Percentiles rank a stretch among this genome's conserved stretches.
Conservation (phyloP, 1,140 invertebrate species). For the Phthorimaea operculella region DNA sequence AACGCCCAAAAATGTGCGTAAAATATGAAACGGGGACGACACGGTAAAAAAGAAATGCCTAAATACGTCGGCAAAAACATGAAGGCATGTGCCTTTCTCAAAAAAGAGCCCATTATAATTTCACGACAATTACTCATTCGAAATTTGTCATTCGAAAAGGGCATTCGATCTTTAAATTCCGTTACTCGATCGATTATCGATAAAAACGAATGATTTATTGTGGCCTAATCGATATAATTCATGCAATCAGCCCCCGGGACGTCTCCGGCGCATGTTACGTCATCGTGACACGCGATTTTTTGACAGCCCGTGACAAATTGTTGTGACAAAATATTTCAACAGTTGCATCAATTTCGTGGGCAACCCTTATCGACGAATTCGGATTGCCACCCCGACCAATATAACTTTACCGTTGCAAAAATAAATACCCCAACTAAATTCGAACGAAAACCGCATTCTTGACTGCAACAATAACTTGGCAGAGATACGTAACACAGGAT, state of each 20-base stretch:
- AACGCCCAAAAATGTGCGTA: too few relatives aligned
- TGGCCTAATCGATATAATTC: conserved; percentile 54
- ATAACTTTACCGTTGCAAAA: not conserved
- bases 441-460: not conserved
- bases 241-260: conserved; percentile 32
- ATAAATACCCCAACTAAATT: not conserved
- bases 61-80: conserved; percentile 18
- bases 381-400: not conserved
- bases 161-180: conserved; percentile 26
- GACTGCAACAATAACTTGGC: not conserved
- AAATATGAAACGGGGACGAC: not conserved
- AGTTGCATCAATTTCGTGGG: conserved; percentile 46
- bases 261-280: conserved; percentile 27
- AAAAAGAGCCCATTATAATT: conserved; percentile 15
- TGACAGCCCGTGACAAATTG: conserved; percentile 63
- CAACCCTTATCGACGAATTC: not conserved
- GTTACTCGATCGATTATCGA: conserved; percentile 50
- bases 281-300: conserved; percentile 50
- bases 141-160: conserved; percentile 47
- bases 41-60: not conserved
- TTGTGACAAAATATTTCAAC: conserved; percentile 68
- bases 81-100: conserved; percentile 15
- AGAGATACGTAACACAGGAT: conserved; percentile 29
- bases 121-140: conserved; percentile 20
- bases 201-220: conserved; percentile 53